Conservation (phyloP, 2,113 vertebrate species). For the sheep (Ovis aries) region DNA sequence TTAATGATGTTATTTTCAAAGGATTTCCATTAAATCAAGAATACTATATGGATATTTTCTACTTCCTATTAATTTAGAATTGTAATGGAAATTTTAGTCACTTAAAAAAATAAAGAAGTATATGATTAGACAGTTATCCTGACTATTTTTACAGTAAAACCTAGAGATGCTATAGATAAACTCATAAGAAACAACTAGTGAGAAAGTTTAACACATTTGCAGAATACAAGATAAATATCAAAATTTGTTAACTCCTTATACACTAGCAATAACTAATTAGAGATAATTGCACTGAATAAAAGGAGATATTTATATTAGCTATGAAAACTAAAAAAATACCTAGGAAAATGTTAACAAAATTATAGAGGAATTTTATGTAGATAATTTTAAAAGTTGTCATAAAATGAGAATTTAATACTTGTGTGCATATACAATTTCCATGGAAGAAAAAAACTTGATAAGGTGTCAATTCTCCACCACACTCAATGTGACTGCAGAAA, state of each 20-base stretch:
- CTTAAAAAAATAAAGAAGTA: not conserved
- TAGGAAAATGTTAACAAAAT: not conserved
- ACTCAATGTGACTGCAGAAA: not conserved
- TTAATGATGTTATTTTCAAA: slow-evolving; percentile 23
- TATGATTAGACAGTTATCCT: not conserved
- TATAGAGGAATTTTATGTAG: not conserved
- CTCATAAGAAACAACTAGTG: not conserved
- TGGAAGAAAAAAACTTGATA: not conserved
- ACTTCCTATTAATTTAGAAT: not conserved
- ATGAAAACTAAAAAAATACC: not conserved
- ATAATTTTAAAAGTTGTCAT: not conserved
- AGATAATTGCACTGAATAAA: not conserved
- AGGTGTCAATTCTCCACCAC: not conserved
- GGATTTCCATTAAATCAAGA: not conserved
- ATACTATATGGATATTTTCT: not conserved
- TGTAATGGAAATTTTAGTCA: not conserved
- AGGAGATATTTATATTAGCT: not conserved
- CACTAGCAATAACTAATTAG: not conserved
- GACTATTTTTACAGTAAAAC: not conserved
- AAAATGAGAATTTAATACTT: not conserved
- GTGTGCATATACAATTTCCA: not conserved
- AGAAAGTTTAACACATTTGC: not conserved
- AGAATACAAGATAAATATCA: not conserved
- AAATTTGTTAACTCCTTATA: not conserved
- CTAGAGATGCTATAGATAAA: not conserved